Conservation (phyloP, 2,113 vertebrate genomes). For the Euleptes europaea region DNA sequence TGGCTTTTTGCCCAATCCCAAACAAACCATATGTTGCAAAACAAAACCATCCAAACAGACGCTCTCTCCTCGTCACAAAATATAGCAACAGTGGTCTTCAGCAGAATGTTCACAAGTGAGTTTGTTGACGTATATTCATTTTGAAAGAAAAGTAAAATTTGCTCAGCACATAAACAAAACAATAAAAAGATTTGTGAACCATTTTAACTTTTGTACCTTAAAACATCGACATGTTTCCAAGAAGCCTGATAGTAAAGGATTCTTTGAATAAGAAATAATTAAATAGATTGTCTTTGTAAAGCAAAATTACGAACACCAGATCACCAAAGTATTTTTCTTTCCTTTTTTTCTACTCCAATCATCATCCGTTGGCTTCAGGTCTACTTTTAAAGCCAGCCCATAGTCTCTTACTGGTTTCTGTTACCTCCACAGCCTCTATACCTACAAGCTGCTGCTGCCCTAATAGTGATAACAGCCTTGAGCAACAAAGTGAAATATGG, state of each 20-base stretch:
- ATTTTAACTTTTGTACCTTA: not conserved
- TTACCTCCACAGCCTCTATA: not conserved
- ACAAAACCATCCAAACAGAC: too few species aligned
- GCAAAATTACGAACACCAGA: not conserved
- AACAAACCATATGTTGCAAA: not conserved
- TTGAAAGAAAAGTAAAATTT: not conserved
- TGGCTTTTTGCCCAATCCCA: not conserved
- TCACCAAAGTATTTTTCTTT: not conserved
- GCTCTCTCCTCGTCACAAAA: too few species aligned
- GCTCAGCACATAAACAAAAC: not conserved
- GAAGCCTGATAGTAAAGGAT: not conserved
- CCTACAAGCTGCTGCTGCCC: not conserved
- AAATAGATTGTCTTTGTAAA: not conserved
- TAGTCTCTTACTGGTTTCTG: not conserved
- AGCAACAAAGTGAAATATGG: too few species aligned
- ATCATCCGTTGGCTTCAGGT: not conserved
- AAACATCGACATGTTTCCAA: not conserved
- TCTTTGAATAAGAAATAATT: not conserved
- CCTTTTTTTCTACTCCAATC: not conserved
- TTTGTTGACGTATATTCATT: not conserved
- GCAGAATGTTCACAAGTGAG: not conserved
- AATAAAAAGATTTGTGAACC: not conserved
- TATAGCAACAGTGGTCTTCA: not conserved
- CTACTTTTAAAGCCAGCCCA: not conserved
- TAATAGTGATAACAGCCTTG: too few species aligned